Evolutionary conservation across 2,888 invertebrate species (phyloP), one percentile per base, ranked within the genome.

Genomic region (Drosophila algonquin): DNA sequence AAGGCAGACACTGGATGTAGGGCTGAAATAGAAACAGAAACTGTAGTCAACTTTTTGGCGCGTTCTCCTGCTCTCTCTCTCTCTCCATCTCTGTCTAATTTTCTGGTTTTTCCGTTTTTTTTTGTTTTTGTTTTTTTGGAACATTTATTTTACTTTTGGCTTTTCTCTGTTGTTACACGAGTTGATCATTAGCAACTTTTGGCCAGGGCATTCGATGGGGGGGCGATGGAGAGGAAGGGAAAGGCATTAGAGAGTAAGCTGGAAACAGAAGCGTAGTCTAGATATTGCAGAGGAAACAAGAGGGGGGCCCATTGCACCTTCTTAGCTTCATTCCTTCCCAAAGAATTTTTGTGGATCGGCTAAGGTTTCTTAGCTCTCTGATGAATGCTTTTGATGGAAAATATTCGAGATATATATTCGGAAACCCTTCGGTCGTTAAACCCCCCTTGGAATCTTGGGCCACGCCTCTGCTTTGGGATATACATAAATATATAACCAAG

Each of bases 41-140:
- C 27, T 70, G 85, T 88, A 81, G 89, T 73, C 74, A 70, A 83
- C 89, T 85, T 87, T 85, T 81, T 76, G 86, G 77, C 82, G 89
- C 80, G 61, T 57, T 63, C 67, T 68, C 59, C 30, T 58, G 35
- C 14, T 44, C 16, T 48, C 18, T 27, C 55, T n/a, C 5, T 16
- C 9, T 54, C 18, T 53, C 56, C 51, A 46, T 60, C 54, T 52
- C 60, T 51, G 45, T 27, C 46, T 27, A 53, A 48, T 56, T 48
- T 35, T 54, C 64, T 32, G 18, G 50, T 16, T 45, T 76, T 77
- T 55, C 58, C 8, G 27, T 53, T 60, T 60, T 67, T 65, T 53
- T 73, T 60, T 12, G 58, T 14, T 64, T 68, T 53, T 73, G 55
- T 18, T n/a, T 55, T 47, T 69, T 48, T 55, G 54, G 46, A 40